A percentile compares a stretch with the other conserved stretches of the same genome.
These are phyloP conservation scores for Mesorhabditis spiculigera DNA, from an alignment of 2,888 invertebrate genomes.

Conservation along the genomic window DNA sequence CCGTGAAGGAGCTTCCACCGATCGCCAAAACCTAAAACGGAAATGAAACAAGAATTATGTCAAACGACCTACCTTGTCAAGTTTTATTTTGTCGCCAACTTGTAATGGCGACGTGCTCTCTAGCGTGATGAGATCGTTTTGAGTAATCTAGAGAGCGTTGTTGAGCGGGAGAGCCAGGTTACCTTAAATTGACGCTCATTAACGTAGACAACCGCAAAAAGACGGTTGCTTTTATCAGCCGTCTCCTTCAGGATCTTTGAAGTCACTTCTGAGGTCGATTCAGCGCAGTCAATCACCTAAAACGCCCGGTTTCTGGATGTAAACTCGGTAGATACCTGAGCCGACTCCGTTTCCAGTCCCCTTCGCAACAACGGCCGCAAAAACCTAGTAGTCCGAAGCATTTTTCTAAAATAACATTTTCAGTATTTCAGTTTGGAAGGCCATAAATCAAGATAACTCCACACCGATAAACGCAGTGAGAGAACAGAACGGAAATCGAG, in stretches of 20 bases:
- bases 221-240: conserved; percentile 52
- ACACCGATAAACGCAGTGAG: too few species aligned
- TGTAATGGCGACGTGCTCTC: conserved; percentile 59
- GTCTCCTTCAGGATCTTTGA: conserved; percentile 1
- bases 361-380: too few species aligned
- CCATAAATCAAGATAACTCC: too few species aligned
- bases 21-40: conserved; percentile 61
- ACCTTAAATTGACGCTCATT: conserved; percentile 61
- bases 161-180: background rate
- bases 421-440: too few species aligned
- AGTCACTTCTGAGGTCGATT: background rate
- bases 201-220: conserved; percentile 62
- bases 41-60: too few species aligned
- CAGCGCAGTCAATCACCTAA: conserved; percentile 1
- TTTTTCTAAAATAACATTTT: too few species aligned
- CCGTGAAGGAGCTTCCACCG: conserved; percentile 61
- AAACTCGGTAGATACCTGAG: too few species aligned
- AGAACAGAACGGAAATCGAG: too few species aligned
- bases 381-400: too few species aligned
- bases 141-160: conserved; percentile 24
- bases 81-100: conserved; percentile 61
- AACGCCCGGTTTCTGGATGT: background rate
- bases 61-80: conserved; percentile 60
- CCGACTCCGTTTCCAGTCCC: too few species aligned
- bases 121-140: conserved; percentile 59